phyloP scores from a whole-genome alignment of 2,797 vertebrate species.

The Denticeps clupeoides region DNA sequence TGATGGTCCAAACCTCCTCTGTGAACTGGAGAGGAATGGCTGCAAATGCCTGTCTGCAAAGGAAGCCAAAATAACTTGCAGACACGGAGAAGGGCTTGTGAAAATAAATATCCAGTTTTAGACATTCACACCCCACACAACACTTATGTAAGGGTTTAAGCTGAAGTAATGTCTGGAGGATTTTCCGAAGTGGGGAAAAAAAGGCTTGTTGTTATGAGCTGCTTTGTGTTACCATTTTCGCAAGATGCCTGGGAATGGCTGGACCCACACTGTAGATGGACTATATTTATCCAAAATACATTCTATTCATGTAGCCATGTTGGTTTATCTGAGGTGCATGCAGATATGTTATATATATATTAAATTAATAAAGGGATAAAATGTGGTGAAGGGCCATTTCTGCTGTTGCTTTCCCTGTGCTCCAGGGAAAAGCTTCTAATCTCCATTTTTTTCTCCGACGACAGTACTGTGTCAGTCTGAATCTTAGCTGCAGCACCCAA shows the following conservation, averaged over 20 bases:
- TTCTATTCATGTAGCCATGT: too few species aligned
- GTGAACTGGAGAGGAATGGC: too few species aligned
- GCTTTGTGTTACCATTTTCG: constrained; percentile 37
- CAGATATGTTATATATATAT: too few species aligned
- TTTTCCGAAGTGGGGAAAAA: constrained; percentile 32
- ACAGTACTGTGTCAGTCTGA: constrained; percentile 21
- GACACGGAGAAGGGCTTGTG: not conserved
- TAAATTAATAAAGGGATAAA: too few species aligned
- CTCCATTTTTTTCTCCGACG: not conserved
- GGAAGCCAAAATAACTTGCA: not conserved
- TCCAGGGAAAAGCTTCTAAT: too few species aligned
- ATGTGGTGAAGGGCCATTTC: too few species aligned
- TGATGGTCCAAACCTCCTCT: too few species aligned
- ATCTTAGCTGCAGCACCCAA: constrained; percentile 12
- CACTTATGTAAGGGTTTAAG: constrained; percentile 18
- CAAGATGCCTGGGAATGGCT: constrained; percentile 8
- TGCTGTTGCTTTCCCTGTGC: too few species aligned
- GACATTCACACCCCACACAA: constrained; percentile 7
- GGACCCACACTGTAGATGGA: too few species aligned
- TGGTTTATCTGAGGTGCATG: too few species aligned
- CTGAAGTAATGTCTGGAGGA: constrained; percentile 26
- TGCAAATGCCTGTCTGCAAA: not conserved
- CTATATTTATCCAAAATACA: too few species aligned
- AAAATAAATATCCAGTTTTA: not conserved
- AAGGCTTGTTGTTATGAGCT: constrained; percentile 47